Evolutionary conservation across 2,797 vertebrate genomes (phyloP), one percentile per base, ranked within the genome.

Genomic region (Caiman crocodilus): DNA sequence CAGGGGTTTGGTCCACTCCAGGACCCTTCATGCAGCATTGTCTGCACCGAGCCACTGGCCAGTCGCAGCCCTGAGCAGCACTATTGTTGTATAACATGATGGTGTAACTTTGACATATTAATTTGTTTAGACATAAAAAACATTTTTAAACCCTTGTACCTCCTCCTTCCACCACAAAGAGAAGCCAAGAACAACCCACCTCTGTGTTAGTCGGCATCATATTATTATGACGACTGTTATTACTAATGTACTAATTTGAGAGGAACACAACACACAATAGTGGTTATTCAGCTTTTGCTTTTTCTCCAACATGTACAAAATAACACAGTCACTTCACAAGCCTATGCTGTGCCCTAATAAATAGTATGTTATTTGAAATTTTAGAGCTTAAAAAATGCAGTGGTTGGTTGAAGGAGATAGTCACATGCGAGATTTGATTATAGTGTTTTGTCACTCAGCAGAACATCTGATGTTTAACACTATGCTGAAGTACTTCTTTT

Each of bases 371-470:
- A 76, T 80, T 74, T 78, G 61, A 89, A 93, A 88, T 82, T 67
- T 84, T 55, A 90, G 79, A 23, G 56, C 69, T 96, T 93, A 56
- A 0, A 30, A 0, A 74, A 89, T 75, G 75, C 2, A 1, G 90
- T 79, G 61, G 56, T 82, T 96, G 61, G 42, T 84, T 90, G 93
- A 93, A 95, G 76, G 88, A 84, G 79, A 87, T 9, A 89, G 85
- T 95, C 91, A 90, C 85, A 42, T 76, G 81, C 74, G 75, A 74
- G 75, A 32, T 35, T 94, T 96, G 93, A 97, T 96, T 96, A 96
- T 85, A 96, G 96, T 96, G 84, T 93, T 97, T 97, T 89, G 85
- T 93, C 95, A 93, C 79, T 96, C 95, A 85, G 76, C 14, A 0
- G 30, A 93, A 93, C 91, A 95, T 93, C 91, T 79, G 56, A 89